Conservation (phyloP, 2,797 vertebrate genomes). For the Gymnothorax reevesii region DNA sequence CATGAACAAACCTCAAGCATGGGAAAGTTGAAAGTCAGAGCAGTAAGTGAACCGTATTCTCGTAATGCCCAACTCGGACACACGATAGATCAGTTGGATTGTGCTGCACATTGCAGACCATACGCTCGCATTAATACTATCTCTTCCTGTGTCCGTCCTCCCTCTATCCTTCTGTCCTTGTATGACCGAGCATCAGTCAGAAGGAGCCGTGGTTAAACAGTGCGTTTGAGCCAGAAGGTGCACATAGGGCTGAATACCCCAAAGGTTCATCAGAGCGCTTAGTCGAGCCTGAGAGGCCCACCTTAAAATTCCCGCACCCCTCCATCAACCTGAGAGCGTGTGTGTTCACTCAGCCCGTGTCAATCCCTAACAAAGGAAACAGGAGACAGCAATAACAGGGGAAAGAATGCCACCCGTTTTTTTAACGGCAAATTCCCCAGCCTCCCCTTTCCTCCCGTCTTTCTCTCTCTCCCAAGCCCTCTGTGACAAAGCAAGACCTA, state of each 20-base stretch:
- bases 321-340: constrained; percentile 33
- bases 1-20: not conserved
- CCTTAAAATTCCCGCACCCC: constrained; percentile 40
- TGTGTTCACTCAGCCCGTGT: constrained; percentile 51
- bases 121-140: constrained; percentile 39
- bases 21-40: not conserved
- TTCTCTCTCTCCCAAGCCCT: constrained; percentile 51
- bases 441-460: constrained; percentile 23
- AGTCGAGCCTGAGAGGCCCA: constrained; percentile 39
- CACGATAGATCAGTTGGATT: not conserved
- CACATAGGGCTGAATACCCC: not conserved
- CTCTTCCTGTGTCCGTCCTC: constrained; percentile 20
- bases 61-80: no score
- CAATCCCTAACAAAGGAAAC: constrained; percentile 55
- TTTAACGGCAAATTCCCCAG: constrained; percentile 20
- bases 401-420: constrained; percentile 59
- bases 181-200: constrained; percentile 45
- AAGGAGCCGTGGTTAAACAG: constrained; percentile 40
- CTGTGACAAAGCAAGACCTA: constrained; percentile 65
- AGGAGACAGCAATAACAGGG: constrained; percentile 40
- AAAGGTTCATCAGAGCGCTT: not conserved
- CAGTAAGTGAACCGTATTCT: not conserved
- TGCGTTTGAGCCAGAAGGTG: constrained; percentile 25
- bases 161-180: constrained; percentile 46
- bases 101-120: no score